Evolutionary conservation across 2,113 vertebrate genomes (phyloP), one percentile per base, ranked within the genome.

Genomic region (Arizona elegans): DNA sequence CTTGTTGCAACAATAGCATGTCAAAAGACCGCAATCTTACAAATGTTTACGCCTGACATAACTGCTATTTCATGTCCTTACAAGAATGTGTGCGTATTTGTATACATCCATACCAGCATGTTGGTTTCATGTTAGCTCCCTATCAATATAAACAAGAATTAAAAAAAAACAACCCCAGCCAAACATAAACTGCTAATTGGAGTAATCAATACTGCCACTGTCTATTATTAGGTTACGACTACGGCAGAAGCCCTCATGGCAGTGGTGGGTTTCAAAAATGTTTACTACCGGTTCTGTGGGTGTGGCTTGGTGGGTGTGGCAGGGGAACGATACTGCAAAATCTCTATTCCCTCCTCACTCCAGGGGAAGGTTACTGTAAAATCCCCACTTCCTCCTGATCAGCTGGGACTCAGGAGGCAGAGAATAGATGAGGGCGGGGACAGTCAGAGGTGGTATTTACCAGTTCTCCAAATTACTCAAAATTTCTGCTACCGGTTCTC

Each of bases 11-110:
- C 94, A 85, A 91, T 94, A 95, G 89, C 86, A 58, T 75, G 7
- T 26, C 52, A 11, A 58, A 58, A 92, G 89, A 87, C 81, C 15
- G 0, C 8, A 93, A 86, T 94, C 81, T 90, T 93, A 75, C 75
- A 96, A 92, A 62, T 90, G 52, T n/a, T 5, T 8, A 86, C 94
- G 94, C 95, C 92, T 93, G 87, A 38, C 92, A 85, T 43, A 8
- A 23, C 62, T 59, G 59, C 2, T 53, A 86, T 75, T 75, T 50
- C 92, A 21, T 52, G 94, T 96, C 54, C 89, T 65, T 50, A 86
- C 56, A 58, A 92, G 91, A n/a, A 90, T 52, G 47, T 50, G 47
- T 70, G 58, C 3, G 47, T 21, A 52, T 5, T 26, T 43, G 53
- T 56, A 19, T 19, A 15, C 65, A 75, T 17, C 13, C 29, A 38